phyloP scores from a whole-genome alignment of 2,888 invertebrate genomes.

The Dryadula phaetusa region DNA sequence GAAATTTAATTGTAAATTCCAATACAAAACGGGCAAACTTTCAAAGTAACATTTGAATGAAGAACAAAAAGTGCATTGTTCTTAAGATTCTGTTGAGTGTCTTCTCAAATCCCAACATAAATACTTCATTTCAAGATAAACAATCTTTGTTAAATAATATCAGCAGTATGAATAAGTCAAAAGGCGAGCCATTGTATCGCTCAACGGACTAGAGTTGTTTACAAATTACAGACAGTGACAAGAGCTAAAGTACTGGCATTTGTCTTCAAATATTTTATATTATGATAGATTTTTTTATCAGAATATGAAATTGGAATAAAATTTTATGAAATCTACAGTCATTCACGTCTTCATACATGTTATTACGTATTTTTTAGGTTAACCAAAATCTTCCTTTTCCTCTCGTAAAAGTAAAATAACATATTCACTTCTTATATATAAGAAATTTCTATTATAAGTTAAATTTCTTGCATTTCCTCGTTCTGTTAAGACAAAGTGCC shows the following conservation, averaged over 20 bases:
- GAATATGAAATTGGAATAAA: too few relatives aligned
- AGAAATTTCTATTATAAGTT: too few relatives aligned
- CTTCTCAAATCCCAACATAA: slow-evolving; percentile 11
- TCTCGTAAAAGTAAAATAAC: too few relatives aligned
- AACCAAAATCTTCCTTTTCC: too few relatives aligned
- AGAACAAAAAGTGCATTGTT: slow-evolving; percentile 25
- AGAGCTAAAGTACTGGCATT: background rate
- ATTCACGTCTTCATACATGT: too few relatives aligned
- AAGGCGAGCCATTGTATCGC: slow-evolving; percentile 11
- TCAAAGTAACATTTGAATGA: slow-evolving; percentile 18
- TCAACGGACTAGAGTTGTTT: slow-evolving; percentile 1
- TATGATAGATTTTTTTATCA: too few relatives aligned
- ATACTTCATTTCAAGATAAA: slow-evolving; percentile 21
- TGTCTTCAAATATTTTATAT: background rate
- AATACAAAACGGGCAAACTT: slow-evolving; percentile 18
- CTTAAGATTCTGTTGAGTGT: slow-evolving; percentile 4
- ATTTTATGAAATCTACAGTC: too few relatives aligned
- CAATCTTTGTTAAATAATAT: slow-evolving; percentile 16
- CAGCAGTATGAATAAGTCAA: background rate
- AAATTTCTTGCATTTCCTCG: background rate
- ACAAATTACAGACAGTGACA: background rate
- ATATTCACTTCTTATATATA: too few relatives aligned
- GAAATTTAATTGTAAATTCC: slow-evolving; percentile 8
- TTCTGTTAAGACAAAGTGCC: background rate
- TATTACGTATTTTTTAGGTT: too few relatives aligned